A percentile compares a stretch with the other conserved stretches of the same genome.
These are phyloP conservation scores for Hippoglossus stenolepis DNA, from an alignment of 2,113 vertebrate species.

Conservation along the genomic window DNA sequence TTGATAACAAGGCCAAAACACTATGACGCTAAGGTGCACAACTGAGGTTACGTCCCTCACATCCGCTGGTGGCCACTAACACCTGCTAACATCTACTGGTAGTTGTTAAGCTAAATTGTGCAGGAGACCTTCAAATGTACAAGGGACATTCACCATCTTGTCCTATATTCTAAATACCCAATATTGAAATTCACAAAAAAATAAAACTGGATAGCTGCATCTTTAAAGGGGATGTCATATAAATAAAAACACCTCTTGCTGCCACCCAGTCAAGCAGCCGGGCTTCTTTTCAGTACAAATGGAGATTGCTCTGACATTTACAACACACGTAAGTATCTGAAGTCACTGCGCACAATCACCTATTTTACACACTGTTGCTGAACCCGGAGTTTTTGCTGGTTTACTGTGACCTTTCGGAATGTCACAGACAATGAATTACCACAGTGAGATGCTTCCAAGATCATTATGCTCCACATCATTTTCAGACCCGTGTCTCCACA, in stretches of 20 bases:
- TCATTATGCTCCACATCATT: constrained; percentile 24
- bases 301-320: constrained; percentile 69
- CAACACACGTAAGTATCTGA: constrained; percentile 55
- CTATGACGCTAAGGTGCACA: no score
- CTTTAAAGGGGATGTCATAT: no score
- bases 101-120: no score
- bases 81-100: no score
- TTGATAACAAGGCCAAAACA: no score
- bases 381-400: constrained; percentile 47
- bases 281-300: constrained; percentile 21
- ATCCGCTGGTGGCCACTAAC: no score
- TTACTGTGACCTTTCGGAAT: constrained; percentile 64
- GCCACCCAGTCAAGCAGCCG: background rate
- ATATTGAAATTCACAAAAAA: no score
- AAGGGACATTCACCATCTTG: no score
- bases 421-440: constrained; percentile 42
- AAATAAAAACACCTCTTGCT: background rate
- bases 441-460: constrained; percentile 33
- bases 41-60: no score
- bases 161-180: no score
- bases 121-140: no score
- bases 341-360: constrained; percentile 26
- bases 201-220: no score
- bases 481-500: constrained; percentile 14
- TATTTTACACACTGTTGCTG: constrained; percentile 41